Base-by-base conservation (phyloP, 1,140 invertebrate species). In the Cydia amplana region DNA sequence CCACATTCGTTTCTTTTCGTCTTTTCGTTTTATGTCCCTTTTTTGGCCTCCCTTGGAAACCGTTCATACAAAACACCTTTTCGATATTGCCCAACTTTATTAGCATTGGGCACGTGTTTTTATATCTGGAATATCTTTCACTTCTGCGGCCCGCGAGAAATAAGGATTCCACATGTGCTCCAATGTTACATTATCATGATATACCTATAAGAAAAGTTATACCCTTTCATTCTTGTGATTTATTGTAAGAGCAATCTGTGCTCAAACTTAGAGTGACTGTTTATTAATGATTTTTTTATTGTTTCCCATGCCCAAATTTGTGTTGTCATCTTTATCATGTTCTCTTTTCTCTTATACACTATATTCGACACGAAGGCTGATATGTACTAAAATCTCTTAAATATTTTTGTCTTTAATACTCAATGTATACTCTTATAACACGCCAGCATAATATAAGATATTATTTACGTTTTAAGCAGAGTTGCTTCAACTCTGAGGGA, bases 31-130 rank as follows among this genome's bases (percentile, higher is more conserved):
- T 91, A 91, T 89, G 82, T 83, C 86, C 88, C 82, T 88, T 91
- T 91, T 91, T 86, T 85, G 83, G 85, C 84, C 80, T 87, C 84
- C 75, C 83, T 82, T 79, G 85, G 85, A 90, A 91, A 90, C 85
- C 88, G 84, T 91, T 91, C 87, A 88, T 91, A 91, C 86, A 91
- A 92, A 91, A 91, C 91, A 91, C 87, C 86, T 91, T 90, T 87
- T 82, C 86, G 84, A 92, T 91, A 91, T 91, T 89, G 84, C 86
- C 85, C 82, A 81, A 90, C 83, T 91, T 91, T 92, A 92, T 92
- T 92, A 91, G 90, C 85, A 89, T 88, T 74, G 83, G 84, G 85
- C 86, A 88, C 83, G 85, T 90, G 85, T 91, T 88, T 90, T 91
- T 90, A 88, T 90, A 90, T 85, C 82, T 85, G 78, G 83, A 86